A percentile compares a stretch with the other conserved stretches of the same genome.
Evolutionary conservation across 2,888 invertebrate species (phyloP).

Genomic region (Cataglyphis rosenhaueri): DNA sequence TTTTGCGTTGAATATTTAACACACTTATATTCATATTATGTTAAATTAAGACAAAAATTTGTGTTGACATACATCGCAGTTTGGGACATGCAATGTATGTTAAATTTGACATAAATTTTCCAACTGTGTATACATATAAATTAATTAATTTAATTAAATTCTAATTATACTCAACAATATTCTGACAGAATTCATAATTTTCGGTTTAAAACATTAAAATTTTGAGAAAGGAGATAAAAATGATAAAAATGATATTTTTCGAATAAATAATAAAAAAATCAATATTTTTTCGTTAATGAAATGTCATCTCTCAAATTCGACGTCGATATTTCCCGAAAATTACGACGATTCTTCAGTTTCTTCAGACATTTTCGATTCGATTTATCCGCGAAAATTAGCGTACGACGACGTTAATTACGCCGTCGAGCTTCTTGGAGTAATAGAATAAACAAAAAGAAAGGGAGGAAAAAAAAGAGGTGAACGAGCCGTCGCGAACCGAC

Average conservation of each 20-base stretch:
- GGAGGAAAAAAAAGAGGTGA: conserved; percentile 37
- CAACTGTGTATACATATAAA: background rate
- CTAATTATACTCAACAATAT: background rate
- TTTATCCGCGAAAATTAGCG: conserved; percentile 36
- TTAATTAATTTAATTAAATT: conserved; percentile 3
- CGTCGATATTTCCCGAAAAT: background rate
- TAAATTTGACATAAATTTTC: too few relatives aligned
- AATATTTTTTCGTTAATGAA: background rate
- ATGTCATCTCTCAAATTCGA: background rate
- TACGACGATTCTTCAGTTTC: background rate
- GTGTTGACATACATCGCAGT: too few relatives aligned
- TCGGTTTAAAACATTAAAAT: background rate
- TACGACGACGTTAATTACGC: conserved; percentile 55
- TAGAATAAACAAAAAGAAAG: background rate
- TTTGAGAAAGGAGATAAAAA: background rate
- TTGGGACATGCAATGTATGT: too few relatives aligned
- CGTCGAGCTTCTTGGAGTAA: conserved; percentile 47
- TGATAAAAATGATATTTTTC: background rate
- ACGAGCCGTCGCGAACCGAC: conserved; percentile 50
- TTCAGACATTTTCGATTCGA: background rate
- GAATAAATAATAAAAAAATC: background rate
- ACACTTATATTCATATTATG: too few relatives aligned
- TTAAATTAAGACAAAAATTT: too few relatives aligned
- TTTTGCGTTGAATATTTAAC: too few relatives aligned
- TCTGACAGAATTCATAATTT: background rate